Percentiles rank a stretch among this genome's conserved stretches.
Evolutionary conservation across 1,140 invertebrate genomes (phyloP).

Genomic region (Camponotus pennsylvanicus): DNA sequence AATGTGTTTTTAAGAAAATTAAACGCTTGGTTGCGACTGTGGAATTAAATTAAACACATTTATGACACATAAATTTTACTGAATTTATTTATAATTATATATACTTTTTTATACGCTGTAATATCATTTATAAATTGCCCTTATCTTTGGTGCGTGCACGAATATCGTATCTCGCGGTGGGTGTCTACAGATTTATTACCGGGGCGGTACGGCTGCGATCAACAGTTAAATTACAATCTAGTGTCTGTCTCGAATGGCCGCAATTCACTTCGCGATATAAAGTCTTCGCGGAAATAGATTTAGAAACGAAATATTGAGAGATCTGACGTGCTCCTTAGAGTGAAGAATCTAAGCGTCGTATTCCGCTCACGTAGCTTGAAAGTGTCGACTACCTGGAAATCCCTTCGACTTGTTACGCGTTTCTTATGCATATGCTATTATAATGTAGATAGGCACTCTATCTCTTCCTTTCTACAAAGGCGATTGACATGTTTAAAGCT

Average conservation of each 20-base stretch:
- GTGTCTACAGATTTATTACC: constrained; percentile 49
- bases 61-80: not conserved
- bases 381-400: constrained; percentile 58
- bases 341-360: not conserved
- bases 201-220: constrained; percentile 30
- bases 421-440: constrained; percentile 46
- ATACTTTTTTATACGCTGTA: not conserved
- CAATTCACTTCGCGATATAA: constrained; percentile 38
- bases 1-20: constrained; percentile 6
- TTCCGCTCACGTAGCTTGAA: constrained; percentile 48
- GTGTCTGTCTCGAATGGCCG: constrained; percentile 21
- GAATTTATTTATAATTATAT: not conserved
- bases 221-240: constrained; percentile 52
- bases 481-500: not conserved
- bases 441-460: not conserved
- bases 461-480: constrained; percentile 10
- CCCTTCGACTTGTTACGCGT: constrained; percentile 49
- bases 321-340: not conserved
- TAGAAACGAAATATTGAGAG: constrained; percentile 13
- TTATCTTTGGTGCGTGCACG: constrained; percentile 35
- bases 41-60: not conserved
- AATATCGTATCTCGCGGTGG: constrained; percentile 44
- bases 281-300: constrained; percentile 33
- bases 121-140: constrained; percentile 40
- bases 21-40: not conserved